Evolutionary conservation across 2,113 vertebrate species (phyloP).

Genomic region (Zingel zingel): DNA sequence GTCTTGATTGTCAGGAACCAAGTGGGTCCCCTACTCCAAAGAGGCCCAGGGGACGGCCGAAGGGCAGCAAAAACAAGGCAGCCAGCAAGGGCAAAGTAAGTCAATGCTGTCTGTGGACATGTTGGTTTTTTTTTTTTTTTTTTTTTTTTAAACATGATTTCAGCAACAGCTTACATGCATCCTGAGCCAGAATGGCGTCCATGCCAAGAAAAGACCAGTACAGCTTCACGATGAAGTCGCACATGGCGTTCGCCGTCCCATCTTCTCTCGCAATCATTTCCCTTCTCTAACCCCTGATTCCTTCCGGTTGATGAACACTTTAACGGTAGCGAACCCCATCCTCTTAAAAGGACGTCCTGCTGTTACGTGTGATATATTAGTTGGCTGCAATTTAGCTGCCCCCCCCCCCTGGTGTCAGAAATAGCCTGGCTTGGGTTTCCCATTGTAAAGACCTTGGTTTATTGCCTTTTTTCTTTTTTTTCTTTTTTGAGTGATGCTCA

Average conservation of each 20-base stretch:
- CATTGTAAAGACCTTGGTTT: constrained; percentile 57
- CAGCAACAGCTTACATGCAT: neutral
- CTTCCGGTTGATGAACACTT: constrained; percentile 28
- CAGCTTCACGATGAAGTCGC: neutral
- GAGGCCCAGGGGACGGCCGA: constrained; percentile 94
- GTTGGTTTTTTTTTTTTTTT: neutral
- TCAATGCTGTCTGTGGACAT: neutral
- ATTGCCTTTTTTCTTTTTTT: constrained; percentile 42
- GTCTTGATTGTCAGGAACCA: constrained; percentile 85
- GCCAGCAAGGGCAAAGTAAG: constrained; percentile 90
- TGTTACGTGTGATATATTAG: constrained; percentile 55
- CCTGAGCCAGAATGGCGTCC: neutral
- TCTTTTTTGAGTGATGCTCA: constrained; percentile 55
- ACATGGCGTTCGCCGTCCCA: neutral
- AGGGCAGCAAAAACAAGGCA: constrained; percentile 96
- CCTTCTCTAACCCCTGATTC: neutral
- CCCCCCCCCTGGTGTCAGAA: constrained; percentile 60
- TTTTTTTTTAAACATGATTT: neutral
- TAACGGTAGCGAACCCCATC: constrained; percentile 58
- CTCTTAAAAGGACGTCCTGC: constrained; percentile 57
- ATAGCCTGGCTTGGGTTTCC: constrained; percentile 57
- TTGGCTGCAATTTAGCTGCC: constrained; percentile 35
- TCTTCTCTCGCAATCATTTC: constrained; percentile 15
- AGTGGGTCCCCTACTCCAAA: constrained; percentile 94
- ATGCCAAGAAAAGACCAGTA: neutral